A percentile compares a stretch with the other conserved stretches of the same genome.
Evolutionary conservation across 2,888 invertebrate genomes (phyloP).

Genomic region (Prenolepis imparis): DNA sequence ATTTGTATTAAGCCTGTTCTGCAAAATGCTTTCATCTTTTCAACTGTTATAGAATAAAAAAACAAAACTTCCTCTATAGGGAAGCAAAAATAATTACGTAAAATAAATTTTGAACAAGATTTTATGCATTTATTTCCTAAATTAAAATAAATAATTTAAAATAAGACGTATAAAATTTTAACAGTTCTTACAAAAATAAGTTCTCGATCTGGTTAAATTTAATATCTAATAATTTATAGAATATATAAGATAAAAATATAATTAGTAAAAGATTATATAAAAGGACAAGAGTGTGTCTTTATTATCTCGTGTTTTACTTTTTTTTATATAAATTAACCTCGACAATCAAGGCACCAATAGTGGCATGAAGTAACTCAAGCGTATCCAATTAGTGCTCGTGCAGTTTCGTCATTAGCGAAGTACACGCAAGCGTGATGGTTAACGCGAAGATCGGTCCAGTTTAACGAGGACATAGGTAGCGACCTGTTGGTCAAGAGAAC

Average conservation of each 20-base stretch:
- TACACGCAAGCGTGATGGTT: slow-evolving; percentile 67
- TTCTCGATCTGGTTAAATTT: background rate
- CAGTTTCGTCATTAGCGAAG: slow-evolving; percentile 56
- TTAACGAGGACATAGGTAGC: slow-evolving; percentile 58
- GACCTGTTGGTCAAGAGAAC: slow-evolving; percentile 64
- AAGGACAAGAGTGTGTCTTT: slow-evolving; percentile 27
- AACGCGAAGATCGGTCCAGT: slow-evolving; percentile 64
- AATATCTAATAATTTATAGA: slow-evolving; percentile 4
- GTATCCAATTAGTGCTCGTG: slow-evolving; percentile 67
- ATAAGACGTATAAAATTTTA: background rate
- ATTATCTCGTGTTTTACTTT: slow-evolving; percentile 20
- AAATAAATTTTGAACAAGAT: background rate
- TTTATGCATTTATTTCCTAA: background rate
- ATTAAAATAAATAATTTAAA: background rate
- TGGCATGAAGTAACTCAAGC: slow-evolving; percentile 64
- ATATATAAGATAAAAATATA: background rate
- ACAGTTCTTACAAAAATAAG: background rate
- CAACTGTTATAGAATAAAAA: slow-evolving; percentile 1
- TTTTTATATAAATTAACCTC: slow-evolving; percentile 55
- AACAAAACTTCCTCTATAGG: too few species aligned
- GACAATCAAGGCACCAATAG: slow-evolving; percentile 49
- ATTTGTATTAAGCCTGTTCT: slow-evolving; percentile 33
- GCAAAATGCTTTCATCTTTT: slow-evolving; percentile 8
- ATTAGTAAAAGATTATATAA: background rate
- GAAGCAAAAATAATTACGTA: background rate